phyloP scores from a whole-genome alignment of 2,888 invertebrate species.

The Tholera decimalis region DNA sequence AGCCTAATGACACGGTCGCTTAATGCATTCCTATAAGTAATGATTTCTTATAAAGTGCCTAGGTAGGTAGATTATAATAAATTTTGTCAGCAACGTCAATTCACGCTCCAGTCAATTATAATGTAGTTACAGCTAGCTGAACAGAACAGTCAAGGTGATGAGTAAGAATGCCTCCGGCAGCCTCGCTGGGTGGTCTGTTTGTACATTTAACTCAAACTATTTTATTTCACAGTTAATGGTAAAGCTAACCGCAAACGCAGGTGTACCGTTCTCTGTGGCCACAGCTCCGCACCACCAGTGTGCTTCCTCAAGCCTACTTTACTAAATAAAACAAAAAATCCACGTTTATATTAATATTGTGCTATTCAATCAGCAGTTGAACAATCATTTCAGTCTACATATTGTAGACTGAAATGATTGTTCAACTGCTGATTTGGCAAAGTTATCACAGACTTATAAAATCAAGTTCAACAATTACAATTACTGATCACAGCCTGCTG shows the following conservation, averaged over 20 bases:
- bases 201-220: background rate
- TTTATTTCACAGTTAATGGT: slow-evolving; percentile 3
- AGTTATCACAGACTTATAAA: background rate
- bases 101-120: slow-evolving; percentile 4
- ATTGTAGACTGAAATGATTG: too few species aligned
- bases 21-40: too few species aligned
- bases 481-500: background rate
- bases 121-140: slow-evolving; percentile 3
- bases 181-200: slow-evolving; percentile 4
- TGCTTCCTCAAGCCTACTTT: background rate
- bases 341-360: background rate
- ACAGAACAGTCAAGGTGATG: background rate
- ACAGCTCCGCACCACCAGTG: background rate
- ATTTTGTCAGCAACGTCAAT: background rate
- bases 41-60: background rate
- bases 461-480: background rate
- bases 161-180: background rate
- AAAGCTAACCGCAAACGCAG: slow-evolving; percentile 1
- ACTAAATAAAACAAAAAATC: slow-evolving; percentile 1
- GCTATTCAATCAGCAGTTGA: background rate
- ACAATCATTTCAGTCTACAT: background rate
- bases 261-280: slow-evolving; percentile 2
- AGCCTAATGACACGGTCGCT: too few species aligned
- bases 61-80: background rate
- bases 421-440: too few species aligned